phyloP scores from a whole-genome alignment of 2,888 invertebrate genomes.

The Andrena flavipes region DNA sequence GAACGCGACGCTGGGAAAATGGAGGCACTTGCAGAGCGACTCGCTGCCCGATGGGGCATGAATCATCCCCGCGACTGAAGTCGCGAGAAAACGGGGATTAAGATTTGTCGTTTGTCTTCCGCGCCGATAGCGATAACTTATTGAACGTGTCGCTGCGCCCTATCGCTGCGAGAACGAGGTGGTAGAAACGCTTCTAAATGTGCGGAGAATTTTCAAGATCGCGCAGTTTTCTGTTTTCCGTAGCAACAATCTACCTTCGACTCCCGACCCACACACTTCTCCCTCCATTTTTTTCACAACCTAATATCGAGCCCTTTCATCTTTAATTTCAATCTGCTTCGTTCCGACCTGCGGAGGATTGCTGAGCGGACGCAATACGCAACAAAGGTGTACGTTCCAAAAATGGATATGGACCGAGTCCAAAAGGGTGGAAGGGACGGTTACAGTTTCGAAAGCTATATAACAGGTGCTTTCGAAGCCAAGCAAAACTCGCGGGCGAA shows the following conservation, averaged over 20 bases:
- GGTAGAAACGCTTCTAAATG: not conserved
- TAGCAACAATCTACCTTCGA: not conserved
- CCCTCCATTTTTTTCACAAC: not conserved
- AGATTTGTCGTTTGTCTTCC: constrained; percentile 31
- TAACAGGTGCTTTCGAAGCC: not conserved
- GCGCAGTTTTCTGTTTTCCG: not conserved
- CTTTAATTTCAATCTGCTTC: constrained; percentile 18
- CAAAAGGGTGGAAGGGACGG: not conserved
- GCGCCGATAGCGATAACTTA: constrained; percentile 25
- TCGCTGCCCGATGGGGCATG: constrained; percentile 66
- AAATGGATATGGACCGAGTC: not conserved
- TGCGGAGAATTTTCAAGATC: too few species aligned
- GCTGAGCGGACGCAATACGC: not conserved
- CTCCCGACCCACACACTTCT: not conserved
- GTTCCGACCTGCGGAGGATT: not conserved
- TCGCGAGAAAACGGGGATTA: constrained; percentile 37
- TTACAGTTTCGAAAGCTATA: constrained; percentile 3
- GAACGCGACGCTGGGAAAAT: constrained; percentile 31
- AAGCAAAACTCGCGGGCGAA: constrained; percentile 25
- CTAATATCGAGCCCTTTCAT: not conserved
- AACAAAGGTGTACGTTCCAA: constrained; percentile 11
- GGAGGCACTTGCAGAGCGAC: constrained; percentile 57
- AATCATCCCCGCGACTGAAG: constrained; percentile 63
- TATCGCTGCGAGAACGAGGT: not conserved
- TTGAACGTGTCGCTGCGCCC: constrained; percentile 21